Evolutionary conservation across 2,113 vertebrate genomes (phyloP).

Genomic region (Daubentonia madagascariensis): DNA sequence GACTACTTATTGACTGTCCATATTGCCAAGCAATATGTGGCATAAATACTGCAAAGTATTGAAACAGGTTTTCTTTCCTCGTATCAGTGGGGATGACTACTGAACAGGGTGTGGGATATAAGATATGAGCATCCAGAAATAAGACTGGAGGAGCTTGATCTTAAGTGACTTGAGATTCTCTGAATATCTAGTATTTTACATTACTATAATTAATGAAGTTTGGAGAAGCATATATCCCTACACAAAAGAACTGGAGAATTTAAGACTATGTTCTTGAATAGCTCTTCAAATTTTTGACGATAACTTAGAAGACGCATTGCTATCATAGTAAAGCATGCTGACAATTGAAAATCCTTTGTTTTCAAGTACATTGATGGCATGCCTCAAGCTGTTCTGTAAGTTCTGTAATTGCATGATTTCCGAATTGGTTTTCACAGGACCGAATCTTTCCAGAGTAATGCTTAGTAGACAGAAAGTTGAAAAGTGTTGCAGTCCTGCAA

Average conservation of each 20-base stretch:
- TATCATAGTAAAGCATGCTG: neutral
- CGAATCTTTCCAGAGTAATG: neutral
- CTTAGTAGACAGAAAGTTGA: conserved; percentile 14
- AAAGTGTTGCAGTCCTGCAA: neutral
- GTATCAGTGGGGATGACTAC: neutral
- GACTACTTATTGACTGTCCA: neutral
- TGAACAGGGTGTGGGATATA: neutral
- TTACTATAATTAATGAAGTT: neutral
- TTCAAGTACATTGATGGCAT: neutral
- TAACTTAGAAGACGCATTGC: neutral
- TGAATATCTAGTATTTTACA: neutral
- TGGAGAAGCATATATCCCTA: neutral
- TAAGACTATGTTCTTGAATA: neutral
- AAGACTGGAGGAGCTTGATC: too few species aligned
- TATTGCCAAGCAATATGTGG: neutral
- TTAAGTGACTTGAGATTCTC: neutral
- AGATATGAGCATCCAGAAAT: neutral
- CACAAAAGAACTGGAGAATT: neutral
- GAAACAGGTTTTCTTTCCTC: neutral
- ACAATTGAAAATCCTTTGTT: neutral
- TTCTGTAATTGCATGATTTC: neutral
- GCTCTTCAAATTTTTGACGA: neutral
- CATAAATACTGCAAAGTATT: neutral
- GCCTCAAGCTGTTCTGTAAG: neutral
- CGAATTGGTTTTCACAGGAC: conserved; percentile 13